phyloP scores from a whole-genome alignment of 2,888 invertebrate genomes.

The Trissonchulus latispiculum region DNA sequence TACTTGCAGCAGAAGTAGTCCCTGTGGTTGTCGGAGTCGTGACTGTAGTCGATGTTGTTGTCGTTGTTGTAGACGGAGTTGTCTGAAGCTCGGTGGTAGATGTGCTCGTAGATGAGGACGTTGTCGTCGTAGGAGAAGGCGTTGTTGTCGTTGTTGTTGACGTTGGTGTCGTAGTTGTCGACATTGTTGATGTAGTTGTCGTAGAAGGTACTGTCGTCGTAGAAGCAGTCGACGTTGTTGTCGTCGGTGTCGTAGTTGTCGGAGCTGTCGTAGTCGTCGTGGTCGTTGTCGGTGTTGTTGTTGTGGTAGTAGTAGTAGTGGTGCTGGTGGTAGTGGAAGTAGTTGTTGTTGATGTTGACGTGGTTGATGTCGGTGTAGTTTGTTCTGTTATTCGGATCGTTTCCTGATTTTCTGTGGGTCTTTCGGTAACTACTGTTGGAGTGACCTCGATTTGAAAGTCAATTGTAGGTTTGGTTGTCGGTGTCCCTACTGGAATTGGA shows the following conservation, averaged over 20 bases:
- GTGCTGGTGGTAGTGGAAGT: background rate
- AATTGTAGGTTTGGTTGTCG: background rate
- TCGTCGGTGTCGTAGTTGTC: background rate
- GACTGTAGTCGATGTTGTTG: background rate
- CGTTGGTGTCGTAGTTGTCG: slow-evolving; percentile 2
- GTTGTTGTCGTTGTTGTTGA: slow-evolving; percentile 2
- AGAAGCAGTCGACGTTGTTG: background rate
- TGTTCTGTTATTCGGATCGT: too few species aligned
- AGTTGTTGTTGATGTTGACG: background rate
- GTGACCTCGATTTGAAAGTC: background rate
- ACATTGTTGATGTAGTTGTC: background rate
- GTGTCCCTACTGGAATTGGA: background rate
- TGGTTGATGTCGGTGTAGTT: background rate
- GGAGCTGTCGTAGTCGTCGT: background rate
- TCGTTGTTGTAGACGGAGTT: background rate
- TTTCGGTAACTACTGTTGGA: background rate
- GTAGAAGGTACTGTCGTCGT: slow-evolving; percentile 3
- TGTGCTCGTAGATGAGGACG: background rate
- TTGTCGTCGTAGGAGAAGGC: background rate
- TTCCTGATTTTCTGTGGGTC: too few species aligned
- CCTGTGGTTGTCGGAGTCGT: background rate
- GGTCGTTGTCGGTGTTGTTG: background rate
- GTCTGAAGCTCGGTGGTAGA: background rate
- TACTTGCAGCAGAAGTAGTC: background rate
- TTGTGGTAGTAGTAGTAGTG: background rate